Conservation (phyloP, 2,113 vertebrate genomes). For the Bubo scandiacus region DNA sequence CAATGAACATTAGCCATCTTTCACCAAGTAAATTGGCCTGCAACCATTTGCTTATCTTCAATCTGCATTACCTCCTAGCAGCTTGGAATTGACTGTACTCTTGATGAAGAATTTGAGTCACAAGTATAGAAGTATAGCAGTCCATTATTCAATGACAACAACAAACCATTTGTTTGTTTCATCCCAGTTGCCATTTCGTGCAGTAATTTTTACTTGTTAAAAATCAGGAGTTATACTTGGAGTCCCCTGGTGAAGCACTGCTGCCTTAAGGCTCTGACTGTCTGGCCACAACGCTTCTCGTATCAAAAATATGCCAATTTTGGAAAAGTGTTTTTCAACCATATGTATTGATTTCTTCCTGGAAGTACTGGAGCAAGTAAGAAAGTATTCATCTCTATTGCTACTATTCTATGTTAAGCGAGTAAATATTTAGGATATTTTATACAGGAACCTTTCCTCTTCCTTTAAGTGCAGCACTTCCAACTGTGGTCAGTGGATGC, state of each 20-base stretch:
- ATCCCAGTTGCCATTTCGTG: neutral
- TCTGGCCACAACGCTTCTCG: neutral
- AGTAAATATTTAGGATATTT: neutral
- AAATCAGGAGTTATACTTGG: neutral
- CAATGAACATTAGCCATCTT: neutral
- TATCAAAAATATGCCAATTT: neutral
- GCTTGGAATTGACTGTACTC: neutral
- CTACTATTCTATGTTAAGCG: neutral
- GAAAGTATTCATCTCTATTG: neutral
- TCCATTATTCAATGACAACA: neutral
- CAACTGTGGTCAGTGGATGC: neutral
- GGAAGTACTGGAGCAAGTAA: neutral
- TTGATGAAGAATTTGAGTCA: neutral
- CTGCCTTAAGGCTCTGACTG: neutral
- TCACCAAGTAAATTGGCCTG: neutral
- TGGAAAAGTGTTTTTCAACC: neutral
- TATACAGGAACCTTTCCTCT: neutral
- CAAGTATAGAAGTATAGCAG: neutral
- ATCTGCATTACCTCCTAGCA: neutral
- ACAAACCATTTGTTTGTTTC: slow-evolving; percentile 9
- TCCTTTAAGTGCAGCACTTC: neutral
- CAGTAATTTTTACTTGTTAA: neutral
- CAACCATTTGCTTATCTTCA: neutral
- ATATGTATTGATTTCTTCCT: neutral
- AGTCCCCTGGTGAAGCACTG: neutral